Evolutionary conservation across 2,888 invertebrate genomes (phyloP), one percentile per base, ranked within the genome.

Genomic region (Oligia latruncula): DNA sequence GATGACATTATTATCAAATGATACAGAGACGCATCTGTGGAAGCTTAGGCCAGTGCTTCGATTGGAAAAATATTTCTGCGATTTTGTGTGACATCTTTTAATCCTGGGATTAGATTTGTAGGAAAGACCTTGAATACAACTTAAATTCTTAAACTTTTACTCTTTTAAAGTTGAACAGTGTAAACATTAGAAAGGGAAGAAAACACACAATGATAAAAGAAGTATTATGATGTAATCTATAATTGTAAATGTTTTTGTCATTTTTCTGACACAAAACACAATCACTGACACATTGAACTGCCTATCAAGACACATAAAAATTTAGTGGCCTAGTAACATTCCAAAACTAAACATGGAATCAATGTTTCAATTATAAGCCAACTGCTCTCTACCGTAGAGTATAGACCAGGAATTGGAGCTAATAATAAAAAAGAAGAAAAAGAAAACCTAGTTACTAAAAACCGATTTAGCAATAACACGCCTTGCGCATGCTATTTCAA

Each of bases 261-360:
- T 71, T 84, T 83, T 84, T 65, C 65, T 62, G 66, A 58, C 77
- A 82, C 43, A 66, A 71, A 71, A 52, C 46, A 83, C 76, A 85
- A 82, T 84, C 78, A 72, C 52, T 82, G 84, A 84, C 85, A 84
- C 46, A 82, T 64, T 84, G 85, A 84, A 84, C 84, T 82, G 68
- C 35, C 82, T 84, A 84, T 84, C 85, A 85, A 71, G 40, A 43
- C 55, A 77, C 49, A 77, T 81, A 58, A 64, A 76, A 81, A 77
- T 58, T 52, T 43, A 72, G 66, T 77, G 40, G 64, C 68, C 35
- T 71, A 67, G 77, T 81, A 77, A 66, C 64, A 85, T 81, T 85
- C 60, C 60, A 82, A 72, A 46, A 68, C 11, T 29, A 23, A 58
- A 66, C 46, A 43, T 65, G 29, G 20, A 40, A 49, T 35, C 49